Conservation (phyloP, 2,113 vertebrate genomes). For the Himantopus leucocephalus region DNA sequence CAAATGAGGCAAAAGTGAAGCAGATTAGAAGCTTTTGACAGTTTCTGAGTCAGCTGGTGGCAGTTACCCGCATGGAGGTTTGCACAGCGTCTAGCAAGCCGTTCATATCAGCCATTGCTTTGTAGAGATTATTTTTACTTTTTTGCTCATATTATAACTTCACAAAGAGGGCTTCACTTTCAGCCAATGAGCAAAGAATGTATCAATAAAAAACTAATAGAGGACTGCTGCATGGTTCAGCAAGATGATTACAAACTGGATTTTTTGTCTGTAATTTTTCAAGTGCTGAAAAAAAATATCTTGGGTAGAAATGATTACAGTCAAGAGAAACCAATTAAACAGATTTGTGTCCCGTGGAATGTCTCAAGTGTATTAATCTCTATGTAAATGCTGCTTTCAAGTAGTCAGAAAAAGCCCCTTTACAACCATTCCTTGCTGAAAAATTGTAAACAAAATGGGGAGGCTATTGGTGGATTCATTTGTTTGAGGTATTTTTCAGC, state of each 20-base stretch:
- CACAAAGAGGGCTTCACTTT: neutral
- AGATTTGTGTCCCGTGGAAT: neutral
- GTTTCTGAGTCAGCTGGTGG: conserved; percentile 30
- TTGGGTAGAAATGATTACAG: neutral
- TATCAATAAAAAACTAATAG: conserved; percentile 6
- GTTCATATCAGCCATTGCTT: neutral
- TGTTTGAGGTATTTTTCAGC: neutral
- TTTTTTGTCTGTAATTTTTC: conserved; percentile 13
- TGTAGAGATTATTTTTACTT: neutral
- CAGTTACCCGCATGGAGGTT: neutral
- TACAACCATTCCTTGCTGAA: neutral
- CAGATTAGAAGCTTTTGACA: conserved; percentile 25
- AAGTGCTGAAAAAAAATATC: neutral
- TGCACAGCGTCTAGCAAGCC: neutral
- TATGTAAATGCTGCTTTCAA: conserved; percentile 19
- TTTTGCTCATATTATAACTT: neutral
- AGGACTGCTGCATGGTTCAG: neutral
- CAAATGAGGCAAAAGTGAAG: conserved; percentile 23
- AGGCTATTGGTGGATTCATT: neutral
- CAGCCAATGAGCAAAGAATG: neutral
- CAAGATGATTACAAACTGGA: conserved; percentile 6
- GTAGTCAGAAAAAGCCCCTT: neutral
- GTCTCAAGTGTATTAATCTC: conserved; percentile 19
- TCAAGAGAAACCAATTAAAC: conserved; percentile 42
- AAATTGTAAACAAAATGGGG: neutral